These are phyloP conservation scores for Pterostichus niger DNA, from an alignment of 2,888 invertebrate species.

Conservation along the genomic window DNA sequence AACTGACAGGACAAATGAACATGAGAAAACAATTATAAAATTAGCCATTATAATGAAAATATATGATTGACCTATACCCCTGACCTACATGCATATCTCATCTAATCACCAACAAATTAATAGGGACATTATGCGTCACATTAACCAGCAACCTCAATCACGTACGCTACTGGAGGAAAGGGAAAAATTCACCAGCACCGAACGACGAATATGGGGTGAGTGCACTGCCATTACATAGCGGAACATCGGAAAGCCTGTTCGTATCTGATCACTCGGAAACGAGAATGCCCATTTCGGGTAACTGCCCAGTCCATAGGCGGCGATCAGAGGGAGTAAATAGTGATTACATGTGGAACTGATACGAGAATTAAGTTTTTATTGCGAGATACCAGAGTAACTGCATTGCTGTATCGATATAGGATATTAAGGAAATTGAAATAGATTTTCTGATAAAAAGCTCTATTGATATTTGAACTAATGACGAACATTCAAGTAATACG, in stretches of 20 bases:
- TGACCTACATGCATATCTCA: constrained; percentile 41
- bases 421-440: constrained; percentile 41
- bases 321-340: constrained; percentile 65
- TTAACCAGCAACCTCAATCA: background rate
- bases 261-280: constrained; percentile 63
- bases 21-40: constrained; percentile 44
- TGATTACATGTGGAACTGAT: constrained; percentile 69
- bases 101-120: background rate
- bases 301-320: constrained; percentile 48
- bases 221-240: constrained; percentile 19
- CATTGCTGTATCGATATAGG: constrained; percentile 13
- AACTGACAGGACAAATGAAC: constrained; percentile 29
- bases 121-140: background rate
- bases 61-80: constrained; percentile 11
- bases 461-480: constrained; percentile 27
- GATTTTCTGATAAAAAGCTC: constrained; percentile 16
- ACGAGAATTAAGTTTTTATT: constrained; percentile 70
- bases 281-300: constrained; percentile 54
- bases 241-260: constrained; percentile 30
- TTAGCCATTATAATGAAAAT: constrained; percentile 12
- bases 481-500: no score
- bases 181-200: constrained; percentile 3
- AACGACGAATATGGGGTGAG: background rate
- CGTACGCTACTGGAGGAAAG: constrained; percentile 9
- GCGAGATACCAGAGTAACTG: constrained; percentile 30